phyloP scores from a whole-genome alignment of 2,888 invertebrate genomes.

The Belgica antarctica region DNA sequence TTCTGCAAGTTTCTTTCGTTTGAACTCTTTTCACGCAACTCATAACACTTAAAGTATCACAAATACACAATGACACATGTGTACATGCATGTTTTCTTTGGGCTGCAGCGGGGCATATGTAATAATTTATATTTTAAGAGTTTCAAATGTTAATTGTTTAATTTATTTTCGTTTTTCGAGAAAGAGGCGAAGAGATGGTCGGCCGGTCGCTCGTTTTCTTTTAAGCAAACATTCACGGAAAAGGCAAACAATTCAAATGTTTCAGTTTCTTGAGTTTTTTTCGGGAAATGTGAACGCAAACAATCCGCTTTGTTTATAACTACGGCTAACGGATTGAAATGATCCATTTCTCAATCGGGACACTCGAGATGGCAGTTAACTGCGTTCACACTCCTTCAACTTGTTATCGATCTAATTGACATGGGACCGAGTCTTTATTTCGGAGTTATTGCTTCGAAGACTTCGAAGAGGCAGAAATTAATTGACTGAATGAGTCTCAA shows the following conservation, averaged over 20 bases:
- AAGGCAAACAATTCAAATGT: background rate
- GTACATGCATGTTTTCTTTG: background rate
- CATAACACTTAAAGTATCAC: too few species aligned
- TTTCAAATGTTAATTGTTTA: slow-evolving; percentile 30
- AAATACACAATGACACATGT: background rate
- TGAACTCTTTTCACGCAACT: too few species aligned
- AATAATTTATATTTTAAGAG: slow-evolving; percentile 27
- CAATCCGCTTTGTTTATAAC: too few species aligned
- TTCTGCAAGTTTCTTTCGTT: too few species aligned
- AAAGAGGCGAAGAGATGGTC: background rate
- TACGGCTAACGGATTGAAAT: too few species aligned
- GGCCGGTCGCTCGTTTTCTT: background rate
- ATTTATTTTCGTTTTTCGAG: slow-evolving; percentile 28
- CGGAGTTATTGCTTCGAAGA: background rate
- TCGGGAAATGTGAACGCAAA: too few species aligned
- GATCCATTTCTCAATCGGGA: too few species aligned
- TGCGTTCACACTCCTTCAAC: background rate
- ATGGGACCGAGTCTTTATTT: background rate
- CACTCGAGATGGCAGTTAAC: too few species aligned
- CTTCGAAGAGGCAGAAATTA: slow-evolving; percentile 10
- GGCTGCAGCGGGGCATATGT: background rate
- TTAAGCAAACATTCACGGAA: background rate
- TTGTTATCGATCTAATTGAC: background rate
- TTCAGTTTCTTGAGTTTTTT: background rate
- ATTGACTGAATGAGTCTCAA: slow-evolving; percentile 13